These are phyloP conservation scores for Diabrotica undecimpunctata DNA, from an alignment of 1,140 invertebrate species.

Conservation along the genomic window DNA sequence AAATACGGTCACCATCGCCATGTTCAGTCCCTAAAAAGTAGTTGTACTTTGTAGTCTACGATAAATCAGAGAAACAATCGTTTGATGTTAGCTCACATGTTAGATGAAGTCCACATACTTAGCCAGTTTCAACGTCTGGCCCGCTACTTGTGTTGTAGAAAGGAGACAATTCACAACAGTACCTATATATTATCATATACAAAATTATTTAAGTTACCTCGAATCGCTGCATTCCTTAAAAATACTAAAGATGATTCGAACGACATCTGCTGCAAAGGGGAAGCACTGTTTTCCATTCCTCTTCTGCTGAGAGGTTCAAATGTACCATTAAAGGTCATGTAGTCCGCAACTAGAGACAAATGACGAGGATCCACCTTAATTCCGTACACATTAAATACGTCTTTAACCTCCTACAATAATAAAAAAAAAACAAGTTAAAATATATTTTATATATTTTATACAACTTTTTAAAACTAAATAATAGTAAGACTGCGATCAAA, in stretches of 20 bases:
- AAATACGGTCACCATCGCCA: too few relatives aligned
- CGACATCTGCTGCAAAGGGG: slow-evolving; percentile 96
- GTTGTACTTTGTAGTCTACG: too few relatives aligned
- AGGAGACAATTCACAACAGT: too few relatives aligned
- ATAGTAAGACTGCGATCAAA: background rate
- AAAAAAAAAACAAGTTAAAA: slow-evolving; percentile 8
- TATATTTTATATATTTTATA: too few relatives aligned
- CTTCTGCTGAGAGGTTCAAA: slow-evolving; percentile 87
- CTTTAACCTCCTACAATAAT: slow-evolving; percentile 67
- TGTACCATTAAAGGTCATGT: slow-evolving; percentile 93
- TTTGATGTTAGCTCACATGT: too few relatives aligned
- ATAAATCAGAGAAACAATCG: too few relatives aligned
- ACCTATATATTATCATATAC: too few relatives aligned
- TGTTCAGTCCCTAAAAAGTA: too few relatives aligned
- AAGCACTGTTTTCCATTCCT: slow-evolving; percentile 83
- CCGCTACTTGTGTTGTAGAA: too few relatives aligned
- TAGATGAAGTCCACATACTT: too few relatives aligned
- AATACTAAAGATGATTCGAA: slow-evolving; percentile 92
- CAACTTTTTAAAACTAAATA: background rate
- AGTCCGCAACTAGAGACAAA: slow-evolving; percentile 90
- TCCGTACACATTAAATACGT: slow-evolving; percentile 94
- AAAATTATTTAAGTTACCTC: slow-evolving; percentile 47
- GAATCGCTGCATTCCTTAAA: slow-evolving; percentile 75
- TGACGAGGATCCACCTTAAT: slow-evolving; percentile 93
- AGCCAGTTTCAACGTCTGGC: too few relatives aligned